A percentile compares a stretch with the other conserved stretches of the same genome.
Evolutionary conservation across 1,140 invertebrate genomes (phyloP).

Genomic region (Atta texana): DNA sequence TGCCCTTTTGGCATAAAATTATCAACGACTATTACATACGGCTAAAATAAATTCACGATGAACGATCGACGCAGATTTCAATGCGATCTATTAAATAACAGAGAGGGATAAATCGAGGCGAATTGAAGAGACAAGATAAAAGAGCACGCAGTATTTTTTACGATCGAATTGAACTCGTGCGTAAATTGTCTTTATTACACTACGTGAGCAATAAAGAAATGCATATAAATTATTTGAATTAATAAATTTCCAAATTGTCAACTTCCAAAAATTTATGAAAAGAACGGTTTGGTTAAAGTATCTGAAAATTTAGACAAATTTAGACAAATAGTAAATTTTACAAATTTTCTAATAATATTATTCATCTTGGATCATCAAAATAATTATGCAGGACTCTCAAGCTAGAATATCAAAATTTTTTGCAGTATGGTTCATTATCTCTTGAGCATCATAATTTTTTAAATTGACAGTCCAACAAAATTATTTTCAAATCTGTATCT

Average conservation of each 20-base stretch:
- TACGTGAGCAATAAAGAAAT: not conserved
- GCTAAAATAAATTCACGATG: constrained; percentile 22
- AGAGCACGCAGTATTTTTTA: not conserved
- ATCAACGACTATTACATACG: constrained; percentile 4
- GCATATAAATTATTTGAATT: not conserved
- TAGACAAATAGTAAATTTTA: too few relatives aligned
- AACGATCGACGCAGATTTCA: not conserved
- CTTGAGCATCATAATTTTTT: too few relatives aligned
- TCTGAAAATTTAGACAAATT: too few relatives aligned
- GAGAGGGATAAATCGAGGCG: not conserved
- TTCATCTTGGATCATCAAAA: too few relatives aligned
- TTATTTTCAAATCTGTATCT: too few relatives aligned
- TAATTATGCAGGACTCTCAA: too few relatives aligned
- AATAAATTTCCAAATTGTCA: not conserved
- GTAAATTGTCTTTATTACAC: not conserved
- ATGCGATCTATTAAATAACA: constrained; percentile 10
- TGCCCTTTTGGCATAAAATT: constrained; percentile 20
- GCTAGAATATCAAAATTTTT: too few relatives aligned
- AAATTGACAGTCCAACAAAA: too few relatives aligned
- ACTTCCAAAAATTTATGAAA: not conserved
- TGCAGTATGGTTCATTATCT: too few relatives aligned
- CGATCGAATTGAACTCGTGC: not conserved
- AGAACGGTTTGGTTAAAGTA: too few relatives aligned
- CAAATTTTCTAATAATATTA: too few relatives aligned
- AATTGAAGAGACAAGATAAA: not conserved